These are phyloP conservation scores for Cheiracanthium punctorium DNA, from an alignment of 2,888 invertebrate species.

Conservation along the genomic window DNA sequence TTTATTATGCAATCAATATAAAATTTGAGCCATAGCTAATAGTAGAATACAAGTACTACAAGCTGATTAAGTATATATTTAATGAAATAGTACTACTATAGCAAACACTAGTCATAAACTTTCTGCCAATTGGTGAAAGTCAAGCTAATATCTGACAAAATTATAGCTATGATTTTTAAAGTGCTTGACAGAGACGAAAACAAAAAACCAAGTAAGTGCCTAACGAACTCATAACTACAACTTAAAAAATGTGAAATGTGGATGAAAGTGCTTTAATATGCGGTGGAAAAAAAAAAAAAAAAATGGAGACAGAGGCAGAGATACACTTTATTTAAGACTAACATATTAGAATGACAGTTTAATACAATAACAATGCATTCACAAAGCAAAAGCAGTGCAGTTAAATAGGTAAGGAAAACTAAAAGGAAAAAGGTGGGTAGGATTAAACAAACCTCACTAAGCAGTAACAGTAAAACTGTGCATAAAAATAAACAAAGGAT, in stretches of 20 bases:
- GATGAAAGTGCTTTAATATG: constrained; percentile 41
- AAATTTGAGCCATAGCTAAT: no score
- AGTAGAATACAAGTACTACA: no score
- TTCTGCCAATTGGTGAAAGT: no score
- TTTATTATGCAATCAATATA: no score
- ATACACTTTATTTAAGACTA: constrained; percentile 52
- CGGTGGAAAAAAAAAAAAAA: constrained; percentile 59
- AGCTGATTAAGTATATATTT: no score
- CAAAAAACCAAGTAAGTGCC: neutral
- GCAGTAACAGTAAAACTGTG: neutral
- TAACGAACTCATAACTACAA: no score
- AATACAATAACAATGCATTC: constrained; percentile 53
- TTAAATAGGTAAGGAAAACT: constrained; percentile 33
- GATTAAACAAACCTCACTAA: neutral
- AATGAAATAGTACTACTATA: no score
- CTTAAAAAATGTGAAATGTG: constrained; percentile 16
- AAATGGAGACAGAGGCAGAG: constrained; percentile 45
- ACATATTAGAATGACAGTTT: constrained; percentile 33
- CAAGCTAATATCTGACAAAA: no score
- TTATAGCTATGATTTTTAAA: no score
- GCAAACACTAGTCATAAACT: no score
- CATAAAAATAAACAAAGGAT: neutral
- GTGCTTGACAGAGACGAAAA: no score
- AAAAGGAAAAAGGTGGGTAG: neutral
- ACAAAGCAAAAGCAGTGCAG: constrained; percentile 55